phyloP scores from a whole-genome alignment of 2,113 vertebrate genomes.

The Antechinus stuartii region DNA sequence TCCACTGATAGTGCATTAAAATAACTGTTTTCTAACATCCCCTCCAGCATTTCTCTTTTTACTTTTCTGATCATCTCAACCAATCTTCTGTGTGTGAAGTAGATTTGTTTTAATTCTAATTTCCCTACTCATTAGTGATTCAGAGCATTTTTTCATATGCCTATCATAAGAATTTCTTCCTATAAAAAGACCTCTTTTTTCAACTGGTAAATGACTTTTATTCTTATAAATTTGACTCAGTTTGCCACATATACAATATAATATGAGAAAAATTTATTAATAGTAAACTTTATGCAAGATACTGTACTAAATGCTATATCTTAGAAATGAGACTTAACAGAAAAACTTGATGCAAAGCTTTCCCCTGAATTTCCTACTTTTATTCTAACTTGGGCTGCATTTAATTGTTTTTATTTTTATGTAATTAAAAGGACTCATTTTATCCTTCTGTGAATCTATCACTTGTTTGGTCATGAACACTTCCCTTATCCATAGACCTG shows the following conservation, averaged over 20 bases:
- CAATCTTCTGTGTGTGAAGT: too few species aligned
- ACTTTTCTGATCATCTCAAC: too few species aligned
- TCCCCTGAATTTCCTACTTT: not conserved
- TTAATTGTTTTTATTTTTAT: not conserved
- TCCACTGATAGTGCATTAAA: not conserved
- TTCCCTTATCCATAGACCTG: not conserved
- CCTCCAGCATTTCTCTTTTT: too few species aligned
- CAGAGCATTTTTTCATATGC: too few species aligned
- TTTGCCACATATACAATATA: not conserved
- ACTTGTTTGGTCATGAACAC: not conserved
- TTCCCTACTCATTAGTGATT: too few species aligned
- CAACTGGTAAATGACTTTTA: too few species aligned
- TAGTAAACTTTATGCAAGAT: not conserved
- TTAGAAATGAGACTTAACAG: not conserved
- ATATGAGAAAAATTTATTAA: not conserved
- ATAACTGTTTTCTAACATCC: not conserved
- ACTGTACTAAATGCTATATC: not conserved
- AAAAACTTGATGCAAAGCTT: not conserved
- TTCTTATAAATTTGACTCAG: too few species aligned
- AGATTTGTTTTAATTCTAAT: too few species aligned
- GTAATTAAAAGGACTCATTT: not conserved
- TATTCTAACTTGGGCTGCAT: not conserved
- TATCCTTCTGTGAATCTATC: too few species aligned
- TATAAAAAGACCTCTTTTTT: too few species aligned
- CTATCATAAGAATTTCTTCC: too few species aligned